Base-by-base conservation (phyloP, 35 echinoderm and acorn worm genomes). In the Patiria miniata region DNA sequence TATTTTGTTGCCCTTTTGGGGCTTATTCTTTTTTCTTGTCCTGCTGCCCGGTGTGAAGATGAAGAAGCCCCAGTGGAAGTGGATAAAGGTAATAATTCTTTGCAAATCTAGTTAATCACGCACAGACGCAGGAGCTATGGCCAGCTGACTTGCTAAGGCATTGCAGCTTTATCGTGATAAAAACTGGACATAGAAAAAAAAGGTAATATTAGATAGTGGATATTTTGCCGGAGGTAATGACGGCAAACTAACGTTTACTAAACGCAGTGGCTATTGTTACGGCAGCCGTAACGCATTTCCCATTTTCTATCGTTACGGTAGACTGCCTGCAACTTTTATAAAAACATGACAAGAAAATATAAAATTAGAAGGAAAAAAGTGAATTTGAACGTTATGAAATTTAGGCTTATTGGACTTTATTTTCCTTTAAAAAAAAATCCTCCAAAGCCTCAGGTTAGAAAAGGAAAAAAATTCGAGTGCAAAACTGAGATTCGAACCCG, bases 91-190 rank as follows among this genome's bases (percentile, higher is more conserved):
- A 32, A 1, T 10, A 73, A 18, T 73, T 73, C 42, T 22, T 73
- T 73, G 21, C 1, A 28, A 14, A 32, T 26, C 29, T 73, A 26
- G n/a, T 28, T n/a, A 23, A 30, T 30, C 12, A 47, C 42, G 4
- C 42, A 4, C 12, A 47, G 42, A 6, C 42, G 4, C 42, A n/a
- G 42, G 65, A 73, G 19, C 19, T 73, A 34, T 73, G 26, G 21
- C 29, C 29, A 26, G 65, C 14, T 2, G 0, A 73, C 29, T 10
- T 18, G 14, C 21, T 73, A 32, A 26, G 19, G 34, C 34, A 34
- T 73, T 73, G 65, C 65, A 73, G 21, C 65, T 73, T 32, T 73
- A 32, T 73, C 65, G 65, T 26, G 65, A 73, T 73, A 73, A 73
- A 73, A 73, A 26, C 2, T 10, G 57, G 57, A 26, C 4, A n/a